Evolutionary conservation across 2,888 invertebrate species (phyloP), one percentile per base, ranked within the genome.

Genomic region (Dryocosmus kuriphilus): DNA sequence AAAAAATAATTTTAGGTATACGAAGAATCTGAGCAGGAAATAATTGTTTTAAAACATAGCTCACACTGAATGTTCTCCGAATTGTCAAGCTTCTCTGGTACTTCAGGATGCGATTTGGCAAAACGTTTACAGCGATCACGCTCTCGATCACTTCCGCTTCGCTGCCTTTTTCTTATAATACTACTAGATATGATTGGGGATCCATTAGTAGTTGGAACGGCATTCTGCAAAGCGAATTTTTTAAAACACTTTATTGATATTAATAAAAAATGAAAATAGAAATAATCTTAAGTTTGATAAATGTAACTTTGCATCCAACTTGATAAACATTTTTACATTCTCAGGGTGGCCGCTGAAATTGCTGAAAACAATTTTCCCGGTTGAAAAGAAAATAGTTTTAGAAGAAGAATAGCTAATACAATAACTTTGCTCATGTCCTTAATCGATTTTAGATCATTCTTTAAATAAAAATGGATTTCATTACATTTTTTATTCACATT

Each of bases 101-200:
- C 19, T 74, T 81, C 84, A 51, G 76, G 80, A 27, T 79, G 76
- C n/a, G 82, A 77, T 84, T 86, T 91, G 27, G 82, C 76, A 30
- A 61, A 46, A 38, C 89, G 89, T 83, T 90, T 91, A 35, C 84
- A 82, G 65, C 87, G 86, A 74, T 91, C 83, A 63, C 87, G 86
- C 65, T 91, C 91, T 7, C 88, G 83, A 60, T 89, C 90, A 4
- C 85, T 85, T 27, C 86, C 87, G 78, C 89, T 90, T 38, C 89
- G 86, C 57, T 85, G 86, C 32, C 90, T 85, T 83, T 90, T 91
- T 41, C 88, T 86, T 65, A 85, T 77, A 74, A 85, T 77, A 74
- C 86, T 90, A 24, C 87, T 86, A n/a, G 90, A 86, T 74, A 89
- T 78, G 74, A 87, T 87, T 7, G 91, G 90, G 22, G 90, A 89